phyloP scores from a whole-genome alignment of 1,140 invertebrate species.

The Drosophila saltans region DNA sequence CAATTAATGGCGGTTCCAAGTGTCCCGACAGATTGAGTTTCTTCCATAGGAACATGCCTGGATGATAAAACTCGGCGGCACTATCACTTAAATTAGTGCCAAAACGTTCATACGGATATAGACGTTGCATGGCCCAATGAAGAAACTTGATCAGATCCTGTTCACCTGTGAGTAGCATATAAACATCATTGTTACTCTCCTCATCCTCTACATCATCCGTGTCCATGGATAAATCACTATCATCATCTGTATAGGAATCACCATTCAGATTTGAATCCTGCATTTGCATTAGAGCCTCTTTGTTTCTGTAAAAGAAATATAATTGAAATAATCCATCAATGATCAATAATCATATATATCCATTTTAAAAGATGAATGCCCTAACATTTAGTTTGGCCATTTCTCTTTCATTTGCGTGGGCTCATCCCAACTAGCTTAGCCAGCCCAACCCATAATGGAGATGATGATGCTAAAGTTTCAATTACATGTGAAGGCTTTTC shows the following conservation, averaged over 20 bases:
- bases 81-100: slow-evolving; percentile 35
- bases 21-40: slow-evolving; percentile 77
- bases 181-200: slow-evolving; percentile 62
- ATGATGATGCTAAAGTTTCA: slow-evolving; percentile 51
- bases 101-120: slow-evolving; percentile 59
- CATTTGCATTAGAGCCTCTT: slow-evolving; percentile 62
- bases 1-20: slow-evolving; percentile 72
- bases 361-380: slow-evolving; percentile 31
- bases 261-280: slow-evolving; percentile 35
- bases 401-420: slow-evolving; percentile 62
- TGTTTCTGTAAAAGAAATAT: slow-evolving; percentile 40
- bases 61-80: slow-evolving; percentile 65
- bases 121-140: slow-evolving; percentile 73
- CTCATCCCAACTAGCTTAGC: not conserved
- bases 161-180: slow-evolving; percentile 70
- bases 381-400: slow-evolving; percentile 54
- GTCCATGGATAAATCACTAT: not conserved
- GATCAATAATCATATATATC: not conserved
- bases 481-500: slow-evolving; percentile 42
- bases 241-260: slow-evolving; percentile 9
- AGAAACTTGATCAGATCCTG: slow-evolving; percentile 75
- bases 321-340: not conserved
- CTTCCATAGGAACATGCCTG: slow-evolving; percentile 77
- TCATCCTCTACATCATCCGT: slow-evolving; percentile 18
- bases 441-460: not conserved